A percentile compares a stretch with the other conserved stretches of the same genome.
Conservation (phyloP, 2,888 invertebrate genomes). For the Psylliodes chrysocephalus region DNA sequence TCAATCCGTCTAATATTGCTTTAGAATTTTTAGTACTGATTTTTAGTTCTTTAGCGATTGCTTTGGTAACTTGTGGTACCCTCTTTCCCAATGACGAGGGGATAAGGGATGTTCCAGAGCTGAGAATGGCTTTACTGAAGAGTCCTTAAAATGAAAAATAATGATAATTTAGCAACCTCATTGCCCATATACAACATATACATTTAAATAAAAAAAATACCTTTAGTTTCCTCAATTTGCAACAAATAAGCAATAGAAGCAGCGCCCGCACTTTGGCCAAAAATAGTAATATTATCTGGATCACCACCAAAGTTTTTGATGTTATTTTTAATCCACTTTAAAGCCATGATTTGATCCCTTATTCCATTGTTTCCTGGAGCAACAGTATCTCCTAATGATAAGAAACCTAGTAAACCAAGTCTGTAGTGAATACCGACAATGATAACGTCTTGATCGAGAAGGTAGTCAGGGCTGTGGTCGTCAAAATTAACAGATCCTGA, state of each 20-base stretch:
- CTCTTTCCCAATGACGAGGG: constrained; percentile 51
- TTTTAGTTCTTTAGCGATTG: constrained; percentile 7
- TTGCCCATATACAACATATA: too few relatives aligned
- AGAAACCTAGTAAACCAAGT: constrained; percentile 73
- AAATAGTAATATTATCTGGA: constrained; percentile 72
- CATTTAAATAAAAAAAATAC: neutral
- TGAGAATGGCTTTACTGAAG: constrained; percentile 53
- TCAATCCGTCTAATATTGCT: constrained; percentile 6
- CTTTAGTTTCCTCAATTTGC: constrained; percentile 24
- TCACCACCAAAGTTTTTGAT: constrained; percentile 77
- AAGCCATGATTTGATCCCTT: constrained; percentile 76
- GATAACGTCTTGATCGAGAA: constrained; percentile 74
- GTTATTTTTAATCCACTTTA: constrained; percentile 76
- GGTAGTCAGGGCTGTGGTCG: constrained; percentile 50
- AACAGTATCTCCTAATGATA: constrained; percentile 76
- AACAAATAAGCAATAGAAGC: constrained; percentile 57
- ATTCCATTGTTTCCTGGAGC: constrained; percentile 78
- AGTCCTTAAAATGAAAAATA: constrained; percentile 38
- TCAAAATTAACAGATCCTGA: constrained; percentile 53
- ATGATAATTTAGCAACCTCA: too few relatives aligned
- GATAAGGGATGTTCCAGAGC: constrained; percentile 54
- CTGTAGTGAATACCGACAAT: constrained; percentile 77
- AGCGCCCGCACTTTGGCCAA: constrained; percentile 78
- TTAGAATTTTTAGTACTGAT: neutral
- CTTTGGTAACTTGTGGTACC: neutral